Evolutionary conservation across 23 tunicate species (phyloP).

Genomic region (Styela clava): DNA sequence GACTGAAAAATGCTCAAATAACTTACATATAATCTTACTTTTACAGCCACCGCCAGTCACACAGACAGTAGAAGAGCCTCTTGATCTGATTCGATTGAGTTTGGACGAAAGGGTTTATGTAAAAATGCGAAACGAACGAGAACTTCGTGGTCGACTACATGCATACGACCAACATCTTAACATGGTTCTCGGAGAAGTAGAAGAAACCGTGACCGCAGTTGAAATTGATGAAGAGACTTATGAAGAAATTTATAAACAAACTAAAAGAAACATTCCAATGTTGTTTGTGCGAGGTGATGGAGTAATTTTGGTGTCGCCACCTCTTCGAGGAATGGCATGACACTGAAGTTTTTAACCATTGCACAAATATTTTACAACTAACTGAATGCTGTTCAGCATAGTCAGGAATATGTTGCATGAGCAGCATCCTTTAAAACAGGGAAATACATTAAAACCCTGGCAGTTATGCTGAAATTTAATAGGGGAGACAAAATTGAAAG

Average conservation of each 20-base stretch:
- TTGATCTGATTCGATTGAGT: conserved; percentile 93
- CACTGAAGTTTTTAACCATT: too few species aligned
- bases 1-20: too few species aligned
- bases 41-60: conserved; percentile 30
- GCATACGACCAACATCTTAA: conserved; percentile 99
- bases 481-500: too few species aligned
- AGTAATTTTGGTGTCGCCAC: conserved; percentile 96
- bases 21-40: too few species aligned
- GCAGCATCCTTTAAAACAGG: too few species aligned
- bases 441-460: too few species aligned
- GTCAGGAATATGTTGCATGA: too few species aligned
- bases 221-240: conserved; percentile 99
- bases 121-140: conserved; percentile 97
- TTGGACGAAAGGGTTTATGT: conserved; percentile 97
- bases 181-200: conserved; percentile 99
- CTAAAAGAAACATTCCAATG: conserved; percentile 97
- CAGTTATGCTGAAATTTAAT: too few species aligned
- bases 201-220: conserved; percentile 95
- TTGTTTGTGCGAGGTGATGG: conserved; percentile 99
- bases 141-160: conserved; percentile 89
- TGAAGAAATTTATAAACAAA: conserved; percentile 98
- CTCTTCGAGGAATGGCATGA: conserved; percentile 87
- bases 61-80: conserved; percentile 98
- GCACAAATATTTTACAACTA: too few species aligned
- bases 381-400: too few species aligned